Conservation (phyloP, 2,797 vertebrate genomes). For the Enteromius unitaeniatus region DNA sequence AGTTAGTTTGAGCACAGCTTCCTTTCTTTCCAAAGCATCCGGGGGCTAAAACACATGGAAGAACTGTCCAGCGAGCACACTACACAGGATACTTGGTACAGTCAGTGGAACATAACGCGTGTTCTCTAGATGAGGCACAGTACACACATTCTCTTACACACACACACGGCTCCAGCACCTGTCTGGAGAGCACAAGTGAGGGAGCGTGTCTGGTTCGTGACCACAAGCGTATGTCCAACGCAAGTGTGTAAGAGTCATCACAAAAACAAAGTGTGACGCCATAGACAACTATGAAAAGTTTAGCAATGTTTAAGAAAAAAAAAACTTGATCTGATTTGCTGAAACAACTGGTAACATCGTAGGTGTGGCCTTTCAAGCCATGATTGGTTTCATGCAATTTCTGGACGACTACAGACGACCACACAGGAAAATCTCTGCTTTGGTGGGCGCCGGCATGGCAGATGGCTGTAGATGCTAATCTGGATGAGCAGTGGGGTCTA, state of each 20-base stretch:
- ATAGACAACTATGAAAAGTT: neutral
- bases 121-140: constrained; percentile 30
- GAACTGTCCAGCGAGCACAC: neutral
- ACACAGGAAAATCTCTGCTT: constrained; percentile 19
- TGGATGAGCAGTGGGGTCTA: constrained; percentile 30
- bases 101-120: constrained; percentile 3
- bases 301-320: neutral
- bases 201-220: constrained; percentile 14
- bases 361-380: neutral
- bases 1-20: neutral
- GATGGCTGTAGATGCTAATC: constrained; percentile 49
- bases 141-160: constrained; percentile 21
- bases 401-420: neutral
- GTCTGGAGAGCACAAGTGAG: constrained; percentile 34
- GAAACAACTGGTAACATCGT: neutral
- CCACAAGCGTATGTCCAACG: neutral
- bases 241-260: neutral
- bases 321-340: neutral
- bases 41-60: neutral
- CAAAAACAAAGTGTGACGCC: neutral
- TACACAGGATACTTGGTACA: constrained; percentile 2
- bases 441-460: constrained; percentile 10
- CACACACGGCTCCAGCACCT: constrained; percentile 50
- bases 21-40: neutral
- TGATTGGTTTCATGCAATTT: neutral